Conservation (phyloP, 2,113 vertebrate genomes). For the Eurypyga helias region DNA sequence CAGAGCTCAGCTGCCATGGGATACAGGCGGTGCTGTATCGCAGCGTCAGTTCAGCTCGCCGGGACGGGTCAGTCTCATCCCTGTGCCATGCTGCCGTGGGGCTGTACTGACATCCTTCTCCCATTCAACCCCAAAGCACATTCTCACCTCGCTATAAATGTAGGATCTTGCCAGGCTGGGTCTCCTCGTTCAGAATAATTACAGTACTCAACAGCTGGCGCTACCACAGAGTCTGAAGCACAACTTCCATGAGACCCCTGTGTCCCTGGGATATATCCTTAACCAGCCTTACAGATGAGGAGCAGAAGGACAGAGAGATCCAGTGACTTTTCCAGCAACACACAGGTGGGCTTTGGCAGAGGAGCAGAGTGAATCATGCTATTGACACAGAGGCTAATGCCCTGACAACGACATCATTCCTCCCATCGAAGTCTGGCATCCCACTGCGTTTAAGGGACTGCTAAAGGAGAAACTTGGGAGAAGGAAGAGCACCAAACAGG, state of each 20-base stretch:
- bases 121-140: not conserved
- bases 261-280: not conserved
- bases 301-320: not conserved
- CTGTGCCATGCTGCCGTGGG: rapidly evolving
- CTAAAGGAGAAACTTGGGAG: not conserved
- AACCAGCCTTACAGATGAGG: not conserved
- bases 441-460: not conserved
- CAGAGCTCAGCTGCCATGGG: not conserved
- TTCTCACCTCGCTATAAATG: not conserved
- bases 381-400: not conserved
- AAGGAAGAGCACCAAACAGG: not conserved
- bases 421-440: not conserved
- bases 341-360: not conserved
- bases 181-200: not conserved
- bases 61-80: not conserved
- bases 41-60: not conserved
- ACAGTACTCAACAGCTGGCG: rapidly evolving
- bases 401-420: not conserved
- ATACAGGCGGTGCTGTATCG: rapidly evolving
- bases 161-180: not conserved
- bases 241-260: rapidly evolving
- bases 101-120: not conserved
- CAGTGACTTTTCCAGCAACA: not conserved
- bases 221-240: not conserved
- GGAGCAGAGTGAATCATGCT: not conserved